phyloP scores from a whole-genome alignment of 2,797 vertebrate genomes.

The Leuciscus waleckii region DNA sequence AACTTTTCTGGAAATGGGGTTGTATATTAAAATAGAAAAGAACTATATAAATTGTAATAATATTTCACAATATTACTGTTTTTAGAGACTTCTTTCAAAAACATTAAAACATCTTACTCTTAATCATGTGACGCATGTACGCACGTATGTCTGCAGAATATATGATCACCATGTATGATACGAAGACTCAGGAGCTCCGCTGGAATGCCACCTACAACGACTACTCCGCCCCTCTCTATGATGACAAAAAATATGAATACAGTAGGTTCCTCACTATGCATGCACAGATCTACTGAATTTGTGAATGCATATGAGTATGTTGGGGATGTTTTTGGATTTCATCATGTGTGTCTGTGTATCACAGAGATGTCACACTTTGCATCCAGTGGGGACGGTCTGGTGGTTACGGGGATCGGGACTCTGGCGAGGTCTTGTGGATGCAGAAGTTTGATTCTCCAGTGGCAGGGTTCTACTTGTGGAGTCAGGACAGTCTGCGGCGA shows the following conservation, averaged over 20 bases:
- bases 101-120: background rate
- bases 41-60: background rate
- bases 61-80: background rate
- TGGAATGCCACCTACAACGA: conserved; percentile 95
- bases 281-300: conserved; percentile 23
- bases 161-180: conserved; percentile 95
- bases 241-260: conserved; percentile 85
- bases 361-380: conserved; percentile 91
- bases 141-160: conserved; percentile 80
- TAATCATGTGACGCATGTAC: background rate
- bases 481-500: conserved; percentile 88
- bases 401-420: conserved; percentile 90
- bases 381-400: conserved; percentile 90
- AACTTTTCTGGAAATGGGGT: background rate
- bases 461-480: conserved; percentile 89
- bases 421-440: conserved; percentile 90
- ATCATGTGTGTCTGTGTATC: conserved; percentile 19
- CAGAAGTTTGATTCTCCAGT: conserved; percentile 93
- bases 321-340: background rate
- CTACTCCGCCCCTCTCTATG: conserved; percentile 86
- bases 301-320: background rate
- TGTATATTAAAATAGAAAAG: background rate
- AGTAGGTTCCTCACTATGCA: conserved; percentile 78
- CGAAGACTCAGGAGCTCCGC: conserved; percentile 86
- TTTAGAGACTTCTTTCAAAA: background rate